Base-by-base conservation (phyloP, 2,797 vertebrate species). In the Alcedo quadribrachys region DNA sequence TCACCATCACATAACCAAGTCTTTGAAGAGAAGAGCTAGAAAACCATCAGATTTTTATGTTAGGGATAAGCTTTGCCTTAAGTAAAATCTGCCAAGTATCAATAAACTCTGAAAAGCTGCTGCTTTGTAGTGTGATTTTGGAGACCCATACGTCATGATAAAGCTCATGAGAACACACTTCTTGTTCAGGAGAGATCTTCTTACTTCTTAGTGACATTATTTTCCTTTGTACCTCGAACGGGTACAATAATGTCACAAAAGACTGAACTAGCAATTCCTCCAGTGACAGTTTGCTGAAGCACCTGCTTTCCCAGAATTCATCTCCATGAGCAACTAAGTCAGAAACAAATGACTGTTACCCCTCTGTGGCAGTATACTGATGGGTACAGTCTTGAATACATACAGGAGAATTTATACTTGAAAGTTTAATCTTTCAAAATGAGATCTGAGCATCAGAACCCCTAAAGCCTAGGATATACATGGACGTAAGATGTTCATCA, bases 351-450 rank as follows among this genome's bases (percentile, higher is more conserved):
- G 62, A 53, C 43, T 53, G 13, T 66, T 91, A 58, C 11, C 12
- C 9, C 2, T 6, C 17, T 74, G 5, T 43, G 68, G 15, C 5
- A 77, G 40, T 46, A 15, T 33, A 81, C 67, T 86, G 86, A 74
- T 67, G 53, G 50, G 30, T 87, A 32, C 2, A 0, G 1, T 54
- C 58, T 87, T 63, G 70, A 84, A 85, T 81, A 66, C 42, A 75
- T 89, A 43, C 50, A 63, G 65, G 15, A 93, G 50, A 81, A 57
- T 73, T 81, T 55, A 89, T 89, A 9, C n/a, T 81, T 78, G 30
- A 55, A 95, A 77, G 20, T 92, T 84, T 51, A 82, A 71, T 90
- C 4, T 71, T 85, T 85, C 83, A 33, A 55, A 85, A 89, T 92
- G 87, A 92, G 69, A 75, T 92, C 37, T 82, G 79, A 48, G 32